Evolutionary conservation across 92 coral and sea anemone species (phyloP).

Genomic region (Siderastrea radians): DNA sequence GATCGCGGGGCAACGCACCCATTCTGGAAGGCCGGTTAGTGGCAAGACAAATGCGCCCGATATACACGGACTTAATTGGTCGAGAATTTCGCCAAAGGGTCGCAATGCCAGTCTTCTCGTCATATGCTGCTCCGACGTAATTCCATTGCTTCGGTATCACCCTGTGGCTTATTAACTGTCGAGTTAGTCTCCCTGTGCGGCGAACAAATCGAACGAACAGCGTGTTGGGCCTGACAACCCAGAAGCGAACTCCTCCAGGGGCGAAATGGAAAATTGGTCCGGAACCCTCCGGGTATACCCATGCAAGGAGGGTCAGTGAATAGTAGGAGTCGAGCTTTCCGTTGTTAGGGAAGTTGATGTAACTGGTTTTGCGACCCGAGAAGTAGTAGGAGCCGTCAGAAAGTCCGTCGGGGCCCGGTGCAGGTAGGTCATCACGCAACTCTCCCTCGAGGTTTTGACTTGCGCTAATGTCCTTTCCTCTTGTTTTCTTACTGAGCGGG

Average conservation of each 20-base stretch:
- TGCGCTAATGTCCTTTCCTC: slow-evolving; percentile 74
- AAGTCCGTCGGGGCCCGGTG: slow-evolving; percentile 80
- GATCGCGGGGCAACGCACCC: slow-evolving; percentile 76
- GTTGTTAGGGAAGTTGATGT: slow-evolving; percentile 68
- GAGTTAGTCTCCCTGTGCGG: slow-evolving; percentile 73
- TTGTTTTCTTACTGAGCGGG: slow-evolving; percentile 69
- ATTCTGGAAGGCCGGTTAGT: slow-evolving; percentile 79
- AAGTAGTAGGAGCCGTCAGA: slow-evolving; percentile 74
- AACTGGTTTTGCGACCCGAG: slow-evolving; percentile 65
- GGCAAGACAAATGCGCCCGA: slow-evolving; percentile 77
- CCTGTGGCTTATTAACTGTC: slow-evolving; percentile 54
- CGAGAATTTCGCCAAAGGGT: slow-evolving; percentile 70
- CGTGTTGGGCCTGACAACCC: slow-evolving; percentile 66
- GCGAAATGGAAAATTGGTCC: slow-evolving; percentile 80
- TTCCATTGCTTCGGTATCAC: slow-evolving; percentile 71
- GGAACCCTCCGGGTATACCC: slow-evolving; percentile 76
- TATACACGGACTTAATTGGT: slow-evolving; percentile 56
- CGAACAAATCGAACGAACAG: slow-evolving; percentile 70
- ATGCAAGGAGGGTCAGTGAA: slow-evolving; percentile 74
- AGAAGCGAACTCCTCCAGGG: slow-evolving; percentile 79
- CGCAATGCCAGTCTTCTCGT: slow-evolving; percentile 68
- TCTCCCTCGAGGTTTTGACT: slow-evolving; percentile 61
- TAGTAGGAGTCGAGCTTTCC: slow-evolving; percentile 81
- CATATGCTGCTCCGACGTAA: slow-evolving; percentile 76
- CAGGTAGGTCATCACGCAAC: slow-evolving; percentile 55